Evolutionary conservation across 2,888 invertebrate genomes (phyloP), one percentile per base, ranked within the genome.

Genomic region (Pseudococcus viburni): DNA sequence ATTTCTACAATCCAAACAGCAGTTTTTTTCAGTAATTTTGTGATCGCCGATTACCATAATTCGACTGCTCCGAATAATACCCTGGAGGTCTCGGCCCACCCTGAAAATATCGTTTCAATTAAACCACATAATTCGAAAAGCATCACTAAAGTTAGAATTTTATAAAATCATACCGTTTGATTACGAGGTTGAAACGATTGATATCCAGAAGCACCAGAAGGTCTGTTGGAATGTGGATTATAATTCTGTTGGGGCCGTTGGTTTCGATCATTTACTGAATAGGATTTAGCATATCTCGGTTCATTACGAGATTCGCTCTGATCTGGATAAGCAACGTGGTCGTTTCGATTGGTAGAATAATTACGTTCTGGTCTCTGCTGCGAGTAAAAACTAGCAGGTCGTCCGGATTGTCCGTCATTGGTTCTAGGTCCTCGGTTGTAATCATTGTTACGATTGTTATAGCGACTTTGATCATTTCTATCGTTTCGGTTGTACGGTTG

Each of bases 71-170:
- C 22, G 59, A 15, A 11, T 80, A 84, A 48, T 84, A 89, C 33
- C 89, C 89, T n/a, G 80, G 89, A 86, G 89, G 89, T n/a, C 89
- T 48, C 22, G 89, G 89, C 64, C 89, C 89, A 48, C 89, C 89
- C 89, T 89, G 19, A 64, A 88, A 73, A 73, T 73, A 15, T 12
- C 0, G 0, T 17, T 33, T 73, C 17, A 6, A 73, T 73, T 73
- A 73, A 0, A 48, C 11, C 3, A 39, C 1, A 46, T n/a, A 42
- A 6, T 46, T 84, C 48, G 12, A 3, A 8, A 84, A 2, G 9
- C 1, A 3, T 46, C 1, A 4, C 17, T 33, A 83, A 2, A 46
- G 26, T 15, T 42, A 9, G 22, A 84, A 12, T 64, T n/a, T 11
- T 19, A 64, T 64, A 84, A 84, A 84, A 48, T 22, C 84, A 15